Evolutionary conservation across 2,113 vertebrate species (phyloP).

Genomic region (Osmerus mordax): DNA sequence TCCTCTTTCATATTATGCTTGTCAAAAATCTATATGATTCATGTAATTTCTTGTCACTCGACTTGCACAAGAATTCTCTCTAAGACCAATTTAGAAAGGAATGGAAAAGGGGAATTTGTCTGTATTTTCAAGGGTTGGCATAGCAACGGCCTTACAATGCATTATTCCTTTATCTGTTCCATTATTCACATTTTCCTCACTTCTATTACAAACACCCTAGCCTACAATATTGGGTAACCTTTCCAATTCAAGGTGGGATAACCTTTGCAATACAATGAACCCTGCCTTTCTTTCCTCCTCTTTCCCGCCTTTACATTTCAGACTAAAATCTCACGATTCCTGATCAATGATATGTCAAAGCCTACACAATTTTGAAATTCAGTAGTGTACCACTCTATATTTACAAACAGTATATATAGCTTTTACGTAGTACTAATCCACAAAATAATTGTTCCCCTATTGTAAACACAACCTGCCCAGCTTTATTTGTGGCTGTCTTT

Average conservation of each 20-base stretch:
- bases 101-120: slow-evolving; percentile 30
- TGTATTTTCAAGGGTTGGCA: slow-evolving; percentile 64
- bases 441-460: no score
- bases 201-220: slow-evolving; percentile 31
- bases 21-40: slow-evolving; percentile 30
- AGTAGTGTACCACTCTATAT: no score
- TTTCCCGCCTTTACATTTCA: slow-evolving; percentile 13
- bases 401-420: no score
- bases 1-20: slow-evolving; percentile 21
- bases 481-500: no score
- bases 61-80: slow-evolving; percentile 17
- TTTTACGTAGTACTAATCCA: no score
- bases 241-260: no score
- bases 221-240: slow-evolving; percentile 24
- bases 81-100: slow-evolving; percentile 21
- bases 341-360: no score
- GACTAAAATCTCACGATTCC: no score
- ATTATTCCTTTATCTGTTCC: slow-evolving; percentile 47
- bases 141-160: slow-evolving; percentile 58
- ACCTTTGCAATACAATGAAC: slow-evolving; percentile 31
- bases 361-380: no score
- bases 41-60: slow-evolving; percentile 30
- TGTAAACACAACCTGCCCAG: no score
- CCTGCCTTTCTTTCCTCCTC: slow-evolving; percentile 21
- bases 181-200: slow-evolving; percentile 54